phyloP scores from a whole-genome alignment of 2,113 vertebrate genomes.

The Amblyopsis rosae region DNA sequence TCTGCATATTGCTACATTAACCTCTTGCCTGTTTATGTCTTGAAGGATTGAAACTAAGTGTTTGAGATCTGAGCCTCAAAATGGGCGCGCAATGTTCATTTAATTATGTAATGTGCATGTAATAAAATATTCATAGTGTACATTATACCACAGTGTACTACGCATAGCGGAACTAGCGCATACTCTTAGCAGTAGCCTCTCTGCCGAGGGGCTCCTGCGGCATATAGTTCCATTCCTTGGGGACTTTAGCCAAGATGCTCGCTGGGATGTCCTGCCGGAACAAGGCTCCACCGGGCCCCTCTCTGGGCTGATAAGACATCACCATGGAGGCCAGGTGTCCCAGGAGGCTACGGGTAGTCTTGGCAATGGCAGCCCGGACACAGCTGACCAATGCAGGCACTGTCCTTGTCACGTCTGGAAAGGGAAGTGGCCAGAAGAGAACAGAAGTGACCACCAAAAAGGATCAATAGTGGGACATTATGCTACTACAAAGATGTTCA shows the following conservation, averaged over 20 bases:
- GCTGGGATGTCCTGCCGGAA: constrained; percentile 76
- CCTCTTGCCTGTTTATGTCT: too few species aligned
- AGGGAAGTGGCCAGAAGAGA: constrained; percentile 15
- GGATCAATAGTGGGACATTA: background rate
- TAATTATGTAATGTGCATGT: too few species aligned
- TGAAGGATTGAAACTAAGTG: too few species aligned
- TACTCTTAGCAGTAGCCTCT: constrained; percentile 78
- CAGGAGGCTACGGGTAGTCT: constrained; percentile 77
- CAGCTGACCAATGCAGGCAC: constrained; percentile 78
- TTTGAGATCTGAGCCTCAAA: too few species aligned
- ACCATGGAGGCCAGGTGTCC: constrained; percentile 82
- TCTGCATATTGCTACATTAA: too few species aligned
- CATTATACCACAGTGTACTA: too few species aligned
- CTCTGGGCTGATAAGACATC: constrained; percentile 71
- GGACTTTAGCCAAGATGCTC: constrained; percentile 81
- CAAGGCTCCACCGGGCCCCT: constrained; percentile 63
- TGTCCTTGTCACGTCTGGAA: constrained; percentile 53
- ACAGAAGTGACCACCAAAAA: background rate
- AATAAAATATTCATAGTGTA: too few species aligned
- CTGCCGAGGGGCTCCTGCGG: constrained; percentile 71
- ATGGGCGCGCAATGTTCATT: too few species aligned
- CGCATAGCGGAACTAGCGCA: constrained; percentile 7
- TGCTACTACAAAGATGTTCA: background rate
- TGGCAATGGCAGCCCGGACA: constrained; percentile 78
- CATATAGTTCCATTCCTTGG: constrained; percentile 88